A percentile compares a stretch with the other conserved stretches of the same genome.
These are phyloP conservation scores for Lycia hirtaria DNA, from an alignment of 2,888 invertebrate genomes.

Conservation along the genomic window DNA sequence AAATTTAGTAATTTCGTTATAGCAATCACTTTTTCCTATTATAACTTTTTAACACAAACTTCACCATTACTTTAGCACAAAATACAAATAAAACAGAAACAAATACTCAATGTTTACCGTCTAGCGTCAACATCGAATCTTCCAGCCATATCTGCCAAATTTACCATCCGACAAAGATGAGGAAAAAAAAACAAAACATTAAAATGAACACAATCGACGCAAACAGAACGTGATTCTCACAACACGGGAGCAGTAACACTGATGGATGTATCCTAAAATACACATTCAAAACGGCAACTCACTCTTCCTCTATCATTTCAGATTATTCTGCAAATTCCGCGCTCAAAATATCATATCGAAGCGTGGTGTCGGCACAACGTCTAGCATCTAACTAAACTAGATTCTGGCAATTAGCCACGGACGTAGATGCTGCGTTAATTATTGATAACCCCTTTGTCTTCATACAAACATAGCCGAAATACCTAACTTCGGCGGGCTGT, in stretches of 20 bases:
- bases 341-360: constrained; percentile 5
- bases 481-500: neutral
- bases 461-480: constrained; percentile 2
- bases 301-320: constrained; percentile 39
- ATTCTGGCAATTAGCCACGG: constrained; percentile 66
- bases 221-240: neutral
- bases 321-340: constrained; percentile 4
- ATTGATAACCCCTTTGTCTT: constrained; percentile 40
- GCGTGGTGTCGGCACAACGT: constrained; percentile 42
- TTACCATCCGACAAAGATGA: constrained; percentile 3
- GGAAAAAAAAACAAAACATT: constrained; percentile 3
- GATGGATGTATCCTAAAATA: constrained; percentile 12
- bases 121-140: constrained; percentile 26
- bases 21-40: too few species aligned
- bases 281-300: constrained; percentile 30
- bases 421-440: constrained; percentile 17
- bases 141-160: constrained; percentile 13
- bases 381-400: constrained; percentile 63
- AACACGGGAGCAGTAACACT: constrained; percentile 7
- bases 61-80: neutral
- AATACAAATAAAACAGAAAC: too few species aligned
- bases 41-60: neutral
- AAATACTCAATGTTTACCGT: constrained; percentile 16
- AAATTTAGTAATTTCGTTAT: too few species aligned
- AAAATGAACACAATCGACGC: neutral